Evolutionary conservation across 2,113 vertebrate species (phyloP).

Genomic region (Eptesicus fuscus): DNA sequence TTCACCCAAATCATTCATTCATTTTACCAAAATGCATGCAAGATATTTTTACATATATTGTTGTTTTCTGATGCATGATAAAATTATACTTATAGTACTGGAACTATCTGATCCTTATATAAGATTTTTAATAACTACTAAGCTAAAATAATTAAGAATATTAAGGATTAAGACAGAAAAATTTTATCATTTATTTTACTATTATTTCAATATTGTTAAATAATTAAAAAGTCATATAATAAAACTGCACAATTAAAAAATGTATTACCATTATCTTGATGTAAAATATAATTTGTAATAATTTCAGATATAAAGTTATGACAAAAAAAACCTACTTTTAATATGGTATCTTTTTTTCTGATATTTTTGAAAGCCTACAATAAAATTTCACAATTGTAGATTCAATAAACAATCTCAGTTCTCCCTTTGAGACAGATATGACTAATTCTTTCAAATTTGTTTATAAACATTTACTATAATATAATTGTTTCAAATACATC

Average conservation of each 20-base stretch:
- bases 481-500: not conserved
- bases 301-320: not conserved
- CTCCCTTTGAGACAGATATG: not conserved
- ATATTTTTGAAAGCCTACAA: not conserved
- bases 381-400: not conserved
- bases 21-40: not conserved
- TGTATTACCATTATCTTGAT: not conserved
- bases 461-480: not conserved
- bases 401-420: not conserved
- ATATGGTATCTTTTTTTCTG: not conserved
- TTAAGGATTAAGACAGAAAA: not conserved
- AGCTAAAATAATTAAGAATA: not conserved
- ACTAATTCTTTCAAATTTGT: not conserved
- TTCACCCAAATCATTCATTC: not conserved
- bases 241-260: not conserved
- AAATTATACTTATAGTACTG: not conserved
- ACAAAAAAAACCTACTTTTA: not conserved
- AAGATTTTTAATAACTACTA: not conserved
- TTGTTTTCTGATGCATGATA: not conserved
- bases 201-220: not conserved
- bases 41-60: not conserved
- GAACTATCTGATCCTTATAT: not conserved
- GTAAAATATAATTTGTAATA: not conserved
- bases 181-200: not conserved
- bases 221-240: not conserved